phyloP scores from a whole-genome alignment of 1,140 invertebrate genomes.

The Thaumatotibia leucotreta region DNA sequence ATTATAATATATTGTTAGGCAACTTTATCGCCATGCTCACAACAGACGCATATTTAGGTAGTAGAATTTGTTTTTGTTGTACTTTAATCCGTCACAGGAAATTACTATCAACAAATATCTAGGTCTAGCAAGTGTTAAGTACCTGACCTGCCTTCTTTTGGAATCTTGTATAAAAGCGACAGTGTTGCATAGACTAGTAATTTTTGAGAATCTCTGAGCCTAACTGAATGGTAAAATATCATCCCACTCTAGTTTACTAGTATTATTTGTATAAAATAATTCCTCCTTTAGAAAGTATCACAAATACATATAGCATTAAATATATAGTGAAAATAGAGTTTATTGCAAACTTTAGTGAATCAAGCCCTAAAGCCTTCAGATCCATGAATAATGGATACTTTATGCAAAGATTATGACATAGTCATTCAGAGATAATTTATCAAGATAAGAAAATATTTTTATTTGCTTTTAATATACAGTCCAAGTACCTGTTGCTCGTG shows the following conservation, averaged over 20 bases:
- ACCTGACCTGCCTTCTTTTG: slow-evolving; percentile 12
- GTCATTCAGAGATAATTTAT: neutral
- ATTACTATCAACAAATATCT: neutral
- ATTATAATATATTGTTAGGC: neutral
- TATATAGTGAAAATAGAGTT: neutral
- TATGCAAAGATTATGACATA: neutral
- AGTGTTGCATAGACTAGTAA: slow-evolving; percentile 6
- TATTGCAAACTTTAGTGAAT: neutral
- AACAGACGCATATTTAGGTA: slow-evolving; percentile 9
- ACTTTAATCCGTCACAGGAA: neutral
- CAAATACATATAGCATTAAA: neutral
- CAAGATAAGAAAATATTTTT: neutral
- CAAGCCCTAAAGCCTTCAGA: neutral
- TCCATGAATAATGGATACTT: neutral
- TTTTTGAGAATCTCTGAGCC: slow-evolving; percentile 15
- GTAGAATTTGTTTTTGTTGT: neutral
- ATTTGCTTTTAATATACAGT: neutral
- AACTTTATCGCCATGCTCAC: slow-evolving; percentile 1
- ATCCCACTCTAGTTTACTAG: neutral
- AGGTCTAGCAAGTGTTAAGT: slow-evolving; percentile 10
- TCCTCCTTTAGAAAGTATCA: slow-evolving; percentile 1
- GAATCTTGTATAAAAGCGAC: slow-evolving; percentile 3
- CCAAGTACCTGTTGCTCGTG: slow-evolving; percentile 7
- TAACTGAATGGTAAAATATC: slow-evolving; percentile 32
- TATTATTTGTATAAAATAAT: slow-evolving; percentile 12